Evolutionary conservation across 2,797 vertebrate species (phyloP), one percentile per base, ranked within the genome.

Genomic region (Yasuhikotakia modesta): DNA sequence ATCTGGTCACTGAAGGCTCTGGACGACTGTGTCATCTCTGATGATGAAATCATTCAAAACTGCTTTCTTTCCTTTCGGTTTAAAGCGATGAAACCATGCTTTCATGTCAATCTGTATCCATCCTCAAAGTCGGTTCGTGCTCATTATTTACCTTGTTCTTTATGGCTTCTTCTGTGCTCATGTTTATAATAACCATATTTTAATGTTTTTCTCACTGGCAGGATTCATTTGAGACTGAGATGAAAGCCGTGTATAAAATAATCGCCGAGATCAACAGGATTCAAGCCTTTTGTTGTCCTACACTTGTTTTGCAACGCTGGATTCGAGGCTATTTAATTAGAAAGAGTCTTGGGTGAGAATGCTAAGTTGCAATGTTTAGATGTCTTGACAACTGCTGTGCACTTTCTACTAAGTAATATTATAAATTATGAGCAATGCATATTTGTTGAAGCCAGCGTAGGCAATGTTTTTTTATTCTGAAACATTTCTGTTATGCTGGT

Each of bases 271-370:
- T 94, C 82, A 92, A 93, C 86, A 61, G 43, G 73, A 88, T 92
- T 83, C 82, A 92, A 76, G 87, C 90, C 57, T 75, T 87, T 82
- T 87, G 89, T 78, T 94, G 91, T 63, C 92, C 92, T 70, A 86
- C 92, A 68, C 82, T 93, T 79, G 92, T 93, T 84, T 70, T 93
- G 82, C 92, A 94, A 82, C 91, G 86, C 83, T 93, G 90, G 90
- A 89, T 91, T 72, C 87, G 90, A 82, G 93, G 91, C 55, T 84
- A 91, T 84, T 84, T 94, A 72, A 86, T 82, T 69, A 90, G 92
- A 75, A 91, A 86, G 76, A 67, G 43, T 22, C 55, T 88, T 52
- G 87, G 91, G 92, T 93, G 89, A 74, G 86, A 83, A 61, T 43
- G 13, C 10, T 8, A 43, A 10, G 8, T 27, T 57, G 5, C 27